These are phyloP conservation scores for Zaprionus camerounensis DNA, from an alignment of 1,140 invertebrate species.

Conservation along the genomic window DNA sequence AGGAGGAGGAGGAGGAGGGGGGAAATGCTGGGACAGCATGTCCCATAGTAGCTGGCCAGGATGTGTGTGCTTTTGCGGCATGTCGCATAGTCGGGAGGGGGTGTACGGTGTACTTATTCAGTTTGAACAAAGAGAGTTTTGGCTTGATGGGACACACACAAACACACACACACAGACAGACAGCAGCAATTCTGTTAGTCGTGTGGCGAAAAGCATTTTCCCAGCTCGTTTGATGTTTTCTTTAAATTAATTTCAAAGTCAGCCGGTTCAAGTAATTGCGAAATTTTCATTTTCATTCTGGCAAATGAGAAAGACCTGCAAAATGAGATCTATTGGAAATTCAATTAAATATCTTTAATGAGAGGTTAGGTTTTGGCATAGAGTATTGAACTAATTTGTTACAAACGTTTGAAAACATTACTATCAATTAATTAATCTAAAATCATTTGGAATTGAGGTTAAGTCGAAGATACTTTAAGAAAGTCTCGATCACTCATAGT, in stretches of 20 bases:
- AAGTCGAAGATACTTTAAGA: too few species aligned
- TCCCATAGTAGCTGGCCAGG: constrained; percentile 8
- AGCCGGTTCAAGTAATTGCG: constrained; percentile 31
- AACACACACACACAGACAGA: constrained; percentile 1
- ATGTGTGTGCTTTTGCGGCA: constrained; percentile 34
- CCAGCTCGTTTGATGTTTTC: constrained; percentile 49
- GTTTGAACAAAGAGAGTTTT: constrained; percentile 33
- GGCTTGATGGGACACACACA: constrained; percentile 24
- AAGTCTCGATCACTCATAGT: too few species aligned
- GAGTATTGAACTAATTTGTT: too few species aligned
- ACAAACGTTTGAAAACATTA: too few species aligned
- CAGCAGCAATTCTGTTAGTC: constrained; percentile 13
- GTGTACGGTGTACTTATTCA: constrained; percentile 16
- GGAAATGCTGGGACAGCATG: not conserved
- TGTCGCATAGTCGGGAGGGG: constrained; percentile 25
- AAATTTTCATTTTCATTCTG: constrained; percentile 18
- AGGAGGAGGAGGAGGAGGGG: not conserved
- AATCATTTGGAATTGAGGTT: too few species aligned
- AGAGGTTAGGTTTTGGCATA: too few species aligned
- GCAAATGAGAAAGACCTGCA: not conserved
- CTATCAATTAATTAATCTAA: too few species aligned
- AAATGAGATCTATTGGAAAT: not conserved
- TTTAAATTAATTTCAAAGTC: constrained; percentile 54
- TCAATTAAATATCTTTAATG: not conserved
- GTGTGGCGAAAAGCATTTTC: constrained; percentile 11